phyloP scores from a whole-genome alignment of 1,140 invertebrate genomes.

The Drosophila repletoides region DNA sequence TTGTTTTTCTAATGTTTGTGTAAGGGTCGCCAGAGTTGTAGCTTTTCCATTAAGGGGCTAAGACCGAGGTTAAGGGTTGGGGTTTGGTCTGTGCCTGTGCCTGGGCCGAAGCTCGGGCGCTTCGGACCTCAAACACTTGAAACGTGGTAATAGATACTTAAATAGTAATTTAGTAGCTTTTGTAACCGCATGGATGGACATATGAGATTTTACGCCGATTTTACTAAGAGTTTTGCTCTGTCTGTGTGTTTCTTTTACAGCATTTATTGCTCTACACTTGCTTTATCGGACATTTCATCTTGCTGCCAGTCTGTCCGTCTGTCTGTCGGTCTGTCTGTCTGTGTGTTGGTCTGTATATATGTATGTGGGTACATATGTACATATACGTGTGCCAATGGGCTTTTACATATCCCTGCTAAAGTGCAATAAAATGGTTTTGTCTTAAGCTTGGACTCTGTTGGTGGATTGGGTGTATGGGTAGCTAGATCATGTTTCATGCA shows the following conservation, averaged over 20 bases:
- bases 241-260: slow-evolving; percentile 33
- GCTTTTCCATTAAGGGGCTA: slow-evolving; percentile 53
- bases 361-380: too few relatives aligned
- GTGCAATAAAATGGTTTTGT: slow-evolving; percentile 62
- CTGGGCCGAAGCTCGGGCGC: too few relatives aligned
- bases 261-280: slow-evolving; percentile 62
- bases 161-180: slow-evolving; percentile 77
- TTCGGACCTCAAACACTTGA: slow-evolving; percentile 54
- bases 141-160: slow-evolving; percentile 75
- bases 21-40: slow-evolving; percentile 34
- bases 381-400: slow-evolving; percentile 2
- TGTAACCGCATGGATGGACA: slow-evolving; percentile 73
- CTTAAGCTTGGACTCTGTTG: background rate
- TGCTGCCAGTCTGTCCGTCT: slow-evolving; percentile 25
- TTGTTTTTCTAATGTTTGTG: slow-evolving; percentile 56
- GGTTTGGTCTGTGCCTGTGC: too few relatives aligned
- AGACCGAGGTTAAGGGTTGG: background rate
- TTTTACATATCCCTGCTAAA: slow-evolving; percentile 54
- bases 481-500: slow-evolving; percentile 68
- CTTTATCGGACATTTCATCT: slow-evolving; percentile 67
- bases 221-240: slow-evolving; percentile 40
- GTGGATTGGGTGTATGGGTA: slow-evolving; percentile 8
- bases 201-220: slow-evolving; percentile 77
- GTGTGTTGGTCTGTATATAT: background rate
- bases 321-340: background rate